phyloP scores from a whole-genome alignment of 2,888 invertebrate species.

The Parnassius smintheus region DNA sequence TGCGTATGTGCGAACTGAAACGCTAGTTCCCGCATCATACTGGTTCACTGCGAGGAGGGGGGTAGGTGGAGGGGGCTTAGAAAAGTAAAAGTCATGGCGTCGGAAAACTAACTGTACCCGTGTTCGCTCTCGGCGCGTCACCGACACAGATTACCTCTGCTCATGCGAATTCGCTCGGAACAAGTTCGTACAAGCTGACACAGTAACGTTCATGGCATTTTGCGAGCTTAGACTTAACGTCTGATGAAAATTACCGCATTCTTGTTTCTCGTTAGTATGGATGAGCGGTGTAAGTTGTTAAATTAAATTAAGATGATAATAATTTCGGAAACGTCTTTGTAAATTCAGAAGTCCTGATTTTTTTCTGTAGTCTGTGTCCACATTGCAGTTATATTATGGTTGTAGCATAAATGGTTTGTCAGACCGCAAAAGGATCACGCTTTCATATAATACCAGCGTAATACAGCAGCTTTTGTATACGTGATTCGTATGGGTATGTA shows the following conservation, averaged over 20 bases:
- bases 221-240: constrained; percentile 25
- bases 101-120: constrained; percentile 60
- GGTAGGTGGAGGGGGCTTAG: constrained; percentile 35
- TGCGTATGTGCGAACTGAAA: constrained; percentile 11
- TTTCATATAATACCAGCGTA: too few species aligned
- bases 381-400: too few species aligned
- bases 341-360: too few species aligned
- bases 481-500: too few species aligned
- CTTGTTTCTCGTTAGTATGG: neutral
- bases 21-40: constrained; percentile 18
- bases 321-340: too few species aligned
- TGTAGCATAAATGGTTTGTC: too few species aligned
- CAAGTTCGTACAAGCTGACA: constrained; percentile 11
- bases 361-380: too few species aligned
- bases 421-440: too few species aligned
- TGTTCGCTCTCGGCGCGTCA: constrained; percentile 63
- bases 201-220: constrained; percentile 14
- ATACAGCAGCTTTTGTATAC: too few species aligned
- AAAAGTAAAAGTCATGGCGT: constrained; percentile 72
- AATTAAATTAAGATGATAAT: too few species aligned
- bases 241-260: constrained; percentile 16
- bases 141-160: constrained; percentile 35
- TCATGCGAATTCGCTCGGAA: constrained; percentile 18
- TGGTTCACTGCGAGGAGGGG: constrained; percentile 16
- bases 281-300: too few species aligned